These are phyloP conservation scores for Lasioglossum albipes DNA, from an alignment of 1,140 invertebrate genomes.

Conservation along the genomic window DNA sequence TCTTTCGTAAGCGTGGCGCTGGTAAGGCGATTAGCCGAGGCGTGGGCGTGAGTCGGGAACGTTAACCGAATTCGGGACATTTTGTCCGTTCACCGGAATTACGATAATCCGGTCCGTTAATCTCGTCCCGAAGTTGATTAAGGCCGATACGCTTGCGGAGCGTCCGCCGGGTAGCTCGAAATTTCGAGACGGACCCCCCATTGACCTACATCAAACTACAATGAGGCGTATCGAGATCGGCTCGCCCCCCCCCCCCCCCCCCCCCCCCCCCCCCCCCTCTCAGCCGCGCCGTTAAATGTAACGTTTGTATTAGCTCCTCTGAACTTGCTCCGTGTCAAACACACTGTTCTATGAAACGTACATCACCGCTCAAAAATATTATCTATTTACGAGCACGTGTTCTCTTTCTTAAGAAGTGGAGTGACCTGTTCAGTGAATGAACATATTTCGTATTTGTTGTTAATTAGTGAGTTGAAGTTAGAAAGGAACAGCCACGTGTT, in stretches of 20 bases:
- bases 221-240: conserved; percentile 12
- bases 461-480: too few species aligned
- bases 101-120: background rate
- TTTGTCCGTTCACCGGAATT: background rate
- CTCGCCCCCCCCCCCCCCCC: too few species aligned
- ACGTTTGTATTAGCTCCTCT: background rate
- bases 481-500: too few species aligned
- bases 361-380: too few species aligned
- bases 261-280: too few species aligned
- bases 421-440: too few species aligned
- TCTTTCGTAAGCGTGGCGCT: background rate
- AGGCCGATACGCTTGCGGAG: background rate
- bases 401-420: too few species aligned
- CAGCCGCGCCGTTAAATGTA: background rate
- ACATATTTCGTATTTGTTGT: too few species aligned
- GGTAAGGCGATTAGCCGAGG: background rate
- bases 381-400: background rate
- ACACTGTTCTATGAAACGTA: too few species aligned
- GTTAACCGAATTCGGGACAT: background rate
- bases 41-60: background rate
- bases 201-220: conserved; percentile 40
- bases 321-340: too few species aligned
- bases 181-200: conserved; percentile 16
- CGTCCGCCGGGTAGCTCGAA: conserved; percentile 1
- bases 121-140: conserved; percentile 22